phyloP scores from a whole-genome alignment of 2,797 vertebrate species.

The Hemibagrus guttatus region DNA sequence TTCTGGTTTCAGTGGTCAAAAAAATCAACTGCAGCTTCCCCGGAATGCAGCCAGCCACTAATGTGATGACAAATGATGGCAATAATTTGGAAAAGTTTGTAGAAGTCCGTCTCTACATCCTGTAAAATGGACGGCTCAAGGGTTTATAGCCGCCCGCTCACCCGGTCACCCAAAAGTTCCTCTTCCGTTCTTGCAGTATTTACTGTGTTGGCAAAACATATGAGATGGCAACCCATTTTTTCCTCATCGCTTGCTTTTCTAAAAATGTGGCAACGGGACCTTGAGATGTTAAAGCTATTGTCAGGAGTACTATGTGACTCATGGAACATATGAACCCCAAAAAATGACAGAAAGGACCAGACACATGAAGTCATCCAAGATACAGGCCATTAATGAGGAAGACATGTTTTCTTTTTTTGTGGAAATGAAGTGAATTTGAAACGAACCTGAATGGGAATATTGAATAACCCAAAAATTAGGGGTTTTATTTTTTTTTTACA shows the following conservation, averaged over 20 bases:
- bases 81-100: conserved; percentile 68
- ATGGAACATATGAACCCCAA: conserved; percentile 67
- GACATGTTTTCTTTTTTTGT: conserved; percentile 57
- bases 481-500: conserved; percentile 26
- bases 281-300: conserved; percentile 61
- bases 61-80: conserved; percentile 72
- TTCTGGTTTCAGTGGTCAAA: conserved; percentile 64
- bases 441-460: conserved; percentile 51
- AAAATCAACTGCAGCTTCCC: conserved; percentile 66
- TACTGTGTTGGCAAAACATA: conserved; percentile 71
- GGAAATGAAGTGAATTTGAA: conserved; percentile 41
- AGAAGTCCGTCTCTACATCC: conserved; percentile 64
- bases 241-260: conserved; percentile 51
- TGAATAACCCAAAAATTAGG: conserved; percentile 58
- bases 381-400: conserved; percentile 66
- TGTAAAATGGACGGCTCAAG: conserved; percentile 64
- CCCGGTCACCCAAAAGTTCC: conserved; percentile 69
- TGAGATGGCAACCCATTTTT: conserved; percentile 62
- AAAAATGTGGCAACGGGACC: conserved; percentile 58
- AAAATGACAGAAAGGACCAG: conserved; percentile 62
- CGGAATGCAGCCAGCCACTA: conserved; percentile 62
- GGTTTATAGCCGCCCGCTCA: conserved; percentile 71
- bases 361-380: conserved; percentile 63
- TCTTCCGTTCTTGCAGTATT: conserved; percentile 70
- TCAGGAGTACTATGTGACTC: conserved; percentile 65